Evolutionary conservation across 2,888 invertebrate species (phyloP), one percentile per base, ranked within the genome.

Genomic region (Girardia tigrina): DNA sequence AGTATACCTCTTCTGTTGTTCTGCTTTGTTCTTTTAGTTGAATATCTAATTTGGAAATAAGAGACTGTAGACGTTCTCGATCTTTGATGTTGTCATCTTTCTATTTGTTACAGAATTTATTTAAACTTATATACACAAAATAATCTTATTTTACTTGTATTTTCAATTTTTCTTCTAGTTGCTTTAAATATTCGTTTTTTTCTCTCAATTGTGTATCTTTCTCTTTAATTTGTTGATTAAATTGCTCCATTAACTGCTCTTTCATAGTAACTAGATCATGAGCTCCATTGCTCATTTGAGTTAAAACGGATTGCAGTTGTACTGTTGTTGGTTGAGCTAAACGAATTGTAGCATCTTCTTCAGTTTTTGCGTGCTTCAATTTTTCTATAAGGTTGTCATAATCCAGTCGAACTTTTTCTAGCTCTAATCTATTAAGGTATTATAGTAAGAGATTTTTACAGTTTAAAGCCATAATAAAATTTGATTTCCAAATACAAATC

Each of bases 41-140:
- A n/a, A 56, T 8, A 20, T 56, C 56, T 23, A 56, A n/a, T 56
- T 56, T 56, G 6, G 56, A 56, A 56, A 56, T 56, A 2, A 56
- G n/a, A 56, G 56, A 56, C n/a, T 56, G 56, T 20, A 56, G 56
- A n/a, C 23, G 56, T 56, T 56, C 56, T n/a, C 56, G n/a, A 20
- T 56, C 56, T 56, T 56, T 56, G n/a, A n/a, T n/a, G 23, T 56
- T 56, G n/a, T 56, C 56, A 56, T 56, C n/a, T 56, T 56, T 56
- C 56, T 56, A 56, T 56, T 56, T 56, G 23, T 8, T 4, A 56
- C n/a, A 36, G 36, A 36, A 36, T 12, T n/a, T n/a, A n/a, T n/a
- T n/a, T n/a, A n/a, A n/a, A n/a, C n/a, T n/a, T n/a, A n/a, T 12
- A 36, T 12, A 36, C 36, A 36, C 8, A 36, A 36, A 36, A 36